Evolutionary conservation across 2,797 vertebrate genomes (phyloP).

Genomic region (Darevskia nairensis): DNA sequence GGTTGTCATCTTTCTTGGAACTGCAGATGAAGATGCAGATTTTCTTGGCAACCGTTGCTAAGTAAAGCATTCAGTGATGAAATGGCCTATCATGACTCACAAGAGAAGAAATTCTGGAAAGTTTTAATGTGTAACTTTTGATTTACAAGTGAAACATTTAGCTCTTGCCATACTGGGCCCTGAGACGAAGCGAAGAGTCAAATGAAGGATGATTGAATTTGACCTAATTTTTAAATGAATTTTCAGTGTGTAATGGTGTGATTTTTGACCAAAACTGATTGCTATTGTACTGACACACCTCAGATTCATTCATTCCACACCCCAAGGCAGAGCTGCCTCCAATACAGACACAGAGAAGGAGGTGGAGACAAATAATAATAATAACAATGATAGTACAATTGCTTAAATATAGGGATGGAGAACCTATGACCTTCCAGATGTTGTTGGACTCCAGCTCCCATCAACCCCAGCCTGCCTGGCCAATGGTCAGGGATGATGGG

Average conservation of each 20-base stretch:
- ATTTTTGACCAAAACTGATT: not conserved
- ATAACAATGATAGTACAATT: no score
- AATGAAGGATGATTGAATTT: not conserved
- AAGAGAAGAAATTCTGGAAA: slow-evolving; percentile 32
- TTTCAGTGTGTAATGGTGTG: not conserved
- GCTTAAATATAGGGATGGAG: no score
- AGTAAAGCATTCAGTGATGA: slow-evolving; percentile 37
- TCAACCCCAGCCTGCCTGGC: no score
- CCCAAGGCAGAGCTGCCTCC: not conserved
- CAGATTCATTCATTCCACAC: not conserved
- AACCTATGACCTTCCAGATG: no score
- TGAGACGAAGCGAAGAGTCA: not conserved
- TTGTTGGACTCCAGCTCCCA: no score
- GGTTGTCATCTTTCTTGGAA: slow-evolving; percentile 65
- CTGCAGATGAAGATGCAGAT: slow-evolving; percentile 48
- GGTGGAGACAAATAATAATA: not conserved
- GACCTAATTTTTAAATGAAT: not conserved
- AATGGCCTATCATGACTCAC: slow-evolving; percentile 32
- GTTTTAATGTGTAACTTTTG: slow-evolving; percentile 38
- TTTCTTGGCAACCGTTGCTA: slow-evolving; percentile 57
- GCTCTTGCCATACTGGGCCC: not conserved
- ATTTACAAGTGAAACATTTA: slow-evolving; percentile 26
- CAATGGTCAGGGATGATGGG: no score
- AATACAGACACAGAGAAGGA: not conserved
- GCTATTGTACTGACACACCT: not conserved